phyloP scores from a whole-genome alignment of 2,797 vertebrate species.

The Morus bassanus region DNA sequence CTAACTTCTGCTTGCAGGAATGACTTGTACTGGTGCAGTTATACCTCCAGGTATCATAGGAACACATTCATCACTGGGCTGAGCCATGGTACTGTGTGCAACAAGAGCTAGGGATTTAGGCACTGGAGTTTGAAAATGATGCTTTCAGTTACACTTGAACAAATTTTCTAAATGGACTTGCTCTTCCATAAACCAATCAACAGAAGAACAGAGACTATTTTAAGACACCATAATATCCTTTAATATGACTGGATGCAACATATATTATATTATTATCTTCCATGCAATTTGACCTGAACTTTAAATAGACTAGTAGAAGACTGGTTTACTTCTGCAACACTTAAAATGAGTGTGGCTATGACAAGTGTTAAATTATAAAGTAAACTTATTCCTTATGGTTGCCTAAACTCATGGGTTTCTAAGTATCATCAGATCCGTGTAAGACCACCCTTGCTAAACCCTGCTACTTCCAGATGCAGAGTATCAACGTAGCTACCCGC shows the following conservation, averaged over 20 bases:
- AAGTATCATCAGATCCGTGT: not conserved
- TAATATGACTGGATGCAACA: not conserved
- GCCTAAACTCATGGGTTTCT: not conserved
- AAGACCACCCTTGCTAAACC: not conserved
- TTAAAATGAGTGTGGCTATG: not conserved
- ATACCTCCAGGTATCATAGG: not conserved
- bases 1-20: not conserved
- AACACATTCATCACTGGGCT: not conserved
- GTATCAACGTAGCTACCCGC: not conserved
- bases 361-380: not conserved
- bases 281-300: not conserved
- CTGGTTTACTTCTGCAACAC: not conserved
- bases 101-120: not conserved
- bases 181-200: not conserved
- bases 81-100: not conserved
- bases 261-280: not conserved
- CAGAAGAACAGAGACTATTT: not conserved
- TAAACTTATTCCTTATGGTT: not conserved
- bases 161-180: not conserved
- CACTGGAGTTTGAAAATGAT: not conserved
- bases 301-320: not conserved
- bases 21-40: not conserved
- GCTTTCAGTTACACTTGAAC: not conserved
- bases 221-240: not conserved
- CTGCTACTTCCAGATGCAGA: not conserved